Percentiles rank a stretch among this genome's conserved stretches.
phyloP scores from a whole-genome alignment of 2,888 invertebrate genomes.

The Cheilosia vernalis region DNA sequence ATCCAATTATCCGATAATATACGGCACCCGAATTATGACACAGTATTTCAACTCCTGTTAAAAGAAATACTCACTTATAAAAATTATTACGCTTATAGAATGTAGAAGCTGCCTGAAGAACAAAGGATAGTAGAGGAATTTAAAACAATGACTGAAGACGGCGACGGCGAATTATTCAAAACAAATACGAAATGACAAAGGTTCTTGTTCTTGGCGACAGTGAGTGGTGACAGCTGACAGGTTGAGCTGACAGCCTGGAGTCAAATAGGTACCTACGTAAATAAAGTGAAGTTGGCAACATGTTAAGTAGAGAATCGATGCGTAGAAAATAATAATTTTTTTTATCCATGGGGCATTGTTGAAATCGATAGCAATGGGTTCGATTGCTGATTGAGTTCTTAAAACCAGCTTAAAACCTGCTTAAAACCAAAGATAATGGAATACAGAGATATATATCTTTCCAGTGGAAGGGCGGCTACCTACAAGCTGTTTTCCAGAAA shows the following conservation, averaged over 20 bases:
- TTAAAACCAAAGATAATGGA: too few relatives aligned
- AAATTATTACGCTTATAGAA: background rate
- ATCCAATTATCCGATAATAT: background rate
- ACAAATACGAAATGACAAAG: background rate
- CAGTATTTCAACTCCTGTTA: background rate
- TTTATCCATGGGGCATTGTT: conserved; percentile 13
- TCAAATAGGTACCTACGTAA: conserved; percentile 19
- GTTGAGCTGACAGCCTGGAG: too few relatives aligned
- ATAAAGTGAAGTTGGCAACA: conserved; percentile 31
- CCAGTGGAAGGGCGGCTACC: too few relatives aligned
- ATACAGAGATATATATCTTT: too few relatives aligned
- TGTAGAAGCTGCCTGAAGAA: background rate
- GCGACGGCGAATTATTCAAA: background rate
- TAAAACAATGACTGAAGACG: background rate
- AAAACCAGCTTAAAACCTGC: too few relatives aligned
- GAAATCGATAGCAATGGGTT: background rate
- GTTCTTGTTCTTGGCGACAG: background rate
- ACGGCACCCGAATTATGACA: background rate
- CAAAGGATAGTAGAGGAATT: background rate
- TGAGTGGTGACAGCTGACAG: too few relatives aligned
- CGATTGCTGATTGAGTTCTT: too few relatives aligned
- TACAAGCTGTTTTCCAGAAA: too few relatives aligned
- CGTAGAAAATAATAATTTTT: too few relatives aligned
- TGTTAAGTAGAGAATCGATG: background rate
- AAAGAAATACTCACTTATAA: background rate